Base-by-base conservation (phyloP, 1,140 invertebrate genomes). In the Lordiphosa mommai region DNA sequence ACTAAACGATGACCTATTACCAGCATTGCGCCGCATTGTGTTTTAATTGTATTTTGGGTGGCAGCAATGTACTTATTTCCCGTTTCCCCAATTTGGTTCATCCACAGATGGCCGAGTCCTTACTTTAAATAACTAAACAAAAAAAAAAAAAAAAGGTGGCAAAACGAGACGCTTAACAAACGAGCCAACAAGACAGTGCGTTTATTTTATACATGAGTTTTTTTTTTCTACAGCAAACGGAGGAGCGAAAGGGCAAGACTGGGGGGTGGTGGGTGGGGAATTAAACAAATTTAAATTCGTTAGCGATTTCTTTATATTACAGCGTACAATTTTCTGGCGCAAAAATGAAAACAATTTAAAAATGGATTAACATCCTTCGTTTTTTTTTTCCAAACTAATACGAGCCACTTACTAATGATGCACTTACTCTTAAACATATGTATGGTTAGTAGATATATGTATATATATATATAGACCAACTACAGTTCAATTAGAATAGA, bases 231-330 rank as follows among this genome's bases (percentile, higher is more conserved):
- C 50, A 58, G 34, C 70, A 56, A 79, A 60, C 49, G 27, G 44
- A 43, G 34, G 60, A 68, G 51, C 61, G 49, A 32, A 65, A n/a
- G 38, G 30, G 34, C 20, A 37, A 23, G 46, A 55, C 6, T 33
- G 43, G 12, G n/a, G 12, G 10, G 27, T 29, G 32, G 34, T 23
- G 30, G 37, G 16, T 13, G 17, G 32, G 12, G 66, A 80, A 73
- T 61, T 79, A 73, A 80, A 80, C 73, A 68, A 65, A 51, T 65
- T 79, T 80, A 79, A 79, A 79, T 80, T 84, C 61, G 67, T 77
- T 72, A 72, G 72, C 77, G 53, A 55, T 84, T 68, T 82, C 10
- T 68, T 64, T 84, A 84, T 82, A 84, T 82, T 82, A 84, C 76
- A 82, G 76, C 76, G 44, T 68, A 27, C 63, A 40, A 48, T 57